A percentile compares a stretch with the other conserved stretches of the same genome.
Evolutionary conservation across 2,888 invertebrate species (phyloP).

Genomic region (Psylliodes chrysocephalus): DNA sequence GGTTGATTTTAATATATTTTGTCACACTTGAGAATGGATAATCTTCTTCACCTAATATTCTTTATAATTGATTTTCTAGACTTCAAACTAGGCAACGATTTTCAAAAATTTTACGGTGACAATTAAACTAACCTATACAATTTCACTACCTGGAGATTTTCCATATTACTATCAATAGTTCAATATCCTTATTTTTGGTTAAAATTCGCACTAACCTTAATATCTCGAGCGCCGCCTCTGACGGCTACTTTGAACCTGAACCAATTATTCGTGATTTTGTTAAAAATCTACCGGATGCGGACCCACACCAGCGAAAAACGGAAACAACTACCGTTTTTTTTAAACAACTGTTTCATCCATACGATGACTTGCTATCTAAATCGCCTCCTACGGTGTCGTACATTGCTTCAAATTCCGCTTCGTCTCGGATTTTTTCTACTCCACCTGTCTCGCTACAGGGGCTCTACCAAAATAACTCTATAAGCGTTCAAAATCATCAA

Average conservation of each 20-base stretch:
- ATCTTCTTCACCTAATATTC: no score
- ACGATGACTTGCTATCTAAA: slow-evolving; percentile 8
- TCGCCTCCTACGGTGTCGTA: background rate
- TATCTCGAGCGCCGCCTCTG: slow-evolving; percentile 9
- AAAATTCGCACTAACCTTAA: no score
- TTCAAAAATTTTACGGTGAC: no score
- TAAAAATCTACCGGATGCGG: slow-evolving; percentile 27
- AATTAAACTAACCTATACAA: no score
- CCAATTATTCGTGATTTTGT: slow-evolving; percentile 20
- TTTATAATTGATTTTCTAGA: no score
- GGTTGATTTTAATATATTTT: no score
- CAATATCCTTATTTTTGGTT: no score
- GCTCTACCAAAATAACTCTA: background rate
- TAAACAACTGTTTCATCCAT: slow-evolving; percentile 8
- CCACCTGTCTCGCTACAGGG: background rate
- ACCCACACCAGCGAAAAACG: slow-evolving; percentile 24
- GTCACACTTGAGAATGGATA: no score
- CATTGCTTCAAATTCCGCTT: background rate
- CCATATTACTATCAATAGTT: no score
- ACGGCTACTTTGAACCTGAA: slow-evolving; percentile 17
- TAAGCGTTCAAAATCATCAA: no score
- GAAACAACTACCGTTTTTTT: slow-evolving; percentile 28
- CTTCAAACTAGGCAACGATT: no score
- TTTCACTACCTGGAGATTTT: no score
- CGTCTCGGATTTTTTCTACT: background rate